Evolutionary conservation across 2,797 vertebrate genomes (phyloP), one percentile per base, ranked within the genome.

Genomic region (Malurus splendens): DNA sequence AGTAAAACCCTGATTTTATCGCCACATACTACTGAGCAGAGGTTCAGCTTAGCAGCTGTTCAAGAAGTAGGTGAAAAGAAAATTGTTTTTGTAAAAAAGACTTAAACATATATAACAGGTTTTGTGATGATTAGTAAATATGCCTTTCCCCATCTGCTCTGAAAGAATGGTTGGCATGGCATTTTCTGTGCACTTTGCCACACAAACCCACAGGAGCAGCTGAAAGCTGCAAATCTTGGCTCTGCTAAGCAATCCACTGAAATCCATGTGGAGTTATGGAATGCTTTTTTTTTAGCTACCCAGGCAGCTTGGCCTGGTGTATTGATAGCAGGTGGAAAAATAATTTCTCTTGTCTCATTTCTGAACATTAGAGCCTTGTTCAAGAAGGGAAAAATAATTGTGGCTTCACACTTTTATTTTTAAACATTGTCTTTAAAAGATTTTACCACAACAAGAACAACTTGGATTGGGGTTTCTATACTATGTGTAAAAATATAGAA

Each of bases 181-280:
- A 83, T 79, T 89, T 90, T 74, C 86, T 89, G 28, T 82, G 87
- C 77, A 41, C 75, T 95, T 93, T 90, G 87, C 45, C 62, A 60
- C 70, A 48, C 38, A 81, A 90, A 77, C 70, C 36, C 64, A 68
- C 66, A 62, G 62, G 84, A 90, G 73, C 82, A 94, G 92, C 74
- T 91, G 94, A 93, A 94, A 79, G 84, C 86, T 79, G 55, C 55
- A 95, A 82, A 68, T 80, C 85, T 93, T 94, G 93, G 86, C 94
- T 92, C 81, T 76, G 54, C 16, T 82, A 75, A 82, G 51, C 50
- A 88, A 73, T 78, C 87, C 90, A 41, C 79, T 88, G 90, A 82
- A 93, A 86, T 78, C 65, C 87, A 68, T 89, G 82, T 2, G 8
- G 72, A 90, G 57, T 39, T 87, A 74, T 78, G 77, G 91, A 91